These are phyloP conservation scores for Sminthopsis crassicaudata DNA, from an alignment of 2,113 vertebrate genomes.

Conservation along the genomic window DNA sequence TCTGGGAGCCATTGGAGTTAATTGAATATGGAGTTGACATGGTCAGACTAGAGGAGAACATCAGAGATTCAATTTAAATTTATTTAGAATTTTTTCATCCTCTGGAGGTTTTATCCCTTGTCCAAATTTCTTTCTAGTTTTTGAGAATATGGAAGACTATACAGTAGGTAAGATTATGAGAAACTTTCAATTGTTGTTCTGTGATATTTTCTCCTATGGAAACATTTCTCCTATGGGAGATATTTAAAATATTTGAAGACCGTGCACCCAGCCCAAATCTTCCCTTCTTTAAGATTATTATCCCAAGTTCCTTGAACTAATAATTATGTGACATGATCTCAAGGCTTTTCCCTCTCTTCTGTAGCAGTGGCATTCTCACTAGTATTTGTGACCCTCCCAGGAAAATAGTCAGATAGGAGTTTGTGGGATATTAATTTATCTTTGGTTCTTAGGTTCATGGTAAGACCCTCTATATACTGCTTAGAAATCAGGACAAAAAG, in stretches of 20 bases:
- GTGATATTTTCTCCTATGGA: too few relatives aligned
- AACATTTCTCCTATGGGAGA: neutral
- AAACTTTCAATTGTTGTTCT: too few relatives aligned
- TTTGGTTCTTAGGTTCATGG: neutral
- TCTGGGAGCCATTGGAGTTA: neutral
- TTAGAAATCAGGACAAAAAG: neutral
- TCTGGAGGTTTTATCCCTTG: too few relatives aligned
- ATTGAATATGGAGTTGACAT: neutral
- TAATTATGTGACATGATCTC: neutral
- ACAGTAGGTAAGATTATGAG: too few relatives aligned
- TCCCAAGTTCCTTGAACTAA: neutral
- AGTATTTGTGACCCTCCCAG: neutral
- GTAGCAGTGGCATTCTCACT: neutral
- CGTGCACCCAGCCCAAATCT: neutral
- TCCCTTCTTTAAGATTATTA: neutral
- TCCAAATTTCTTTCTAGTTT: too few relatives aligned
- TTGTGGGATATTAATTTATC: neutral
- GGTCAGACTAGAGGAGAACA: neutral
- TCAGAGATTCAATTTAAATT: neutral
- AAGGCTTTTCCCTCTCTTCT: neutral
- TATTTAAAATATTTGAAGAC: neutral
- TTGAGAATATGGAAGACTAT: too few relatives aligned
- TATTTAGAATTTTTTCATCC: neutral
- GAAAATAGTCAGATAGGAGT: neutral
- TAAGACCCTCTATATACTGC: neutral